Evolutionary conservation across 2,797 vertebrate species (phyloP), one percentile per base, ranked within the genome.

Genomic region (Xenentodon cancila): DNA sequence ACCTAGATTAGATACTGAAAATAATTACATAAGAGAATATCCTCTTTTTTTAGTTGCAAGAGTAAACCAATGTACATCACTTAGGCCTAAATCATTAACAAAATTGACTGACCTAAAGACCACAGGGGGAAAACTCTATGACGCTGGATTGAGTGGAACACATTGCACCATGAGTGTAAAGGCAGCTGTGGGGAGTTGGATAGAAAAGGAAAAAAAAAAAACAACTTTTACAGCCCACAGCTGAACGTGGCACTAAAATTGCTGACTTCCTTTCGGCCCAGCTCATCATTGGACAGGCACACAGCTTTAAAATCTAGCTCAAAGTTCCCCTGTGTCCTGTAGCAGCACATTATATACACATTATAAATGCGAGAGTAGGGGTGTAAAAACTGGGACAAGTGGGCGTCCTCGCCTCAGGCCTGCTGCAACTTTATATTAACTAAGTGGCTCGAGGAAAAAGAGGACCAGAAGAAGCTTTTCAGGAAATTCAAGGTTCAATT

Each of bases 341-440:
- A 59, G 52, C 1, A 50, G 70, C 56, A 47, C 46, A 59, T 64
- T 65, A 82, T 51, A 64, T 40, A 43, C 66, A 76, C 71, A 63
- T 63, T 73, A 70, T 37, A 69, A 59, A 65, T 40, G 71, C 64
- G 66, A 59, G 71, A 45, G 53, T 64, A 56, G 27, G 51, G 64
- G 76, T 61, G 63, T 67, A 17, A 73, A 74, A 83, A 71, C 59
- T 81, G 75, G 84, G 76, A 81, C 67, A 79, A 73, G 80, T 77
- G 84, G 80, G 81, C 80, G 78, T 79, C 66, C 58, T 78, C 71
- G 80, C 63, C 74, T 80, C 77, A 54, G 51, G 77, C 73, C 56
- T 54, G 52, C 51, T 77, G 71, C 78, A 67, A 69, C 73, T 86
- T 84, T 62, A 44, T 53, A 80, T 71, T 59, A 77, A 77, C 60